Conservation (phyloP, 2,113 vertebrate species). For the Cricetomys ansorgei region DNA sequence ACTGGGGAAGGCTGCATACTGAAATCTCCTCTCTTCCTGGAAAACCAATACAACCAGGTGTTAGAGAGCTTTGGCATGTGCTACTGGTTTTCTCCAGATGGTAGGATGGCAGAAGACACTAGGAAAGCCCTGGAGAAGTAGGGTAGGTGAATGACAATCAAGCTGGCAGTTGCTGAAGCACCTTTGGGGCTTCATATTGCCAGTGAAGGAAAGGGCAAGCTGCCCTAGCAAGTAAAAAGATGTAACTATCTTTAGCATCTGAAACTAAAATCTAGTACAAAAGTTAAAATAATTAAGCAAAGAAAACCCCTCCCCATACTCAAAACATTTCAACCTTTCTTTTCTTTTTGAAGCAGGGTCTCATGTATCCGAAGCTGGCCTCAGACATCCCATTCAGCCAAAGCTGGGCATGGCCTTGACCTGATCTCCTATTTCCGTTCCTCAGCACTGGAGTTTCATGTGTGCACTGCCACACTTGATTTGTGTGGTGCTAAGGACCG, state of each 20-base stretch:
- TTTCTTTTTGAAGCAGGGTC: not conserved
- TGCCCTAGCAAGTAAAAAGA: not conserved
- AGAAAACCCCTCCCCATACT: not conserved
- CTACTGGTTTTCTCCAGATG: not conserved
- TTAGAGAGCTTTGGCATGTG: not conserved
- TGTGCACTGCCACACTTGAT: not conserved
- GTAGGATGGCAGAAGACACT: not conserved
- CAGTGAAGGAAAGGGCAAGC: not conserved
- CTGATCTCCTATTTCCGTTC: not conserved
- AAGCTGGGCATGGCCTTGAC: not conserved
- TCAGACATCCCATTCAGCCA: not conserved
- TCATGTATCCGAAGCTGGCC: not conserved
- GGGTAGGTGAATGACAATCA: too few species aligned
- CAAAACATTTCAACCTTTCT: not conserved
- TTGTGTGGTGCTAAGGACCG: not conserved
- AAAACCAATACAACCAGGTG: slow-evolving; percentile 65
- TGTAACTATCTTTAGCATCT: not conserved
- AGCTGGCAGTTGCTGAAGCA: not conserved
- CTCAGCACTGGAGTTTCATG: not conserved
- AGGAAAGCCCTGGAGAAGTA: not conserved
- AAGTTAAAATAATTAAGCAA: not conserved
- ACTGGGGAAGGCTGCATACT: slow-evolving; percentile 88
- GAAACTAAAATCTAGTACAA: not conserved
- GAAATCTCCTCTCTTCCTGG: slow-evolving; percentile 94
- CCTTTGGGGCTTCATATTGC: not conserved